phyloP scores from a whole-genome alignment of 2,113 vertebrate genomes.

The Onychostoma macrolepis region DNA sequence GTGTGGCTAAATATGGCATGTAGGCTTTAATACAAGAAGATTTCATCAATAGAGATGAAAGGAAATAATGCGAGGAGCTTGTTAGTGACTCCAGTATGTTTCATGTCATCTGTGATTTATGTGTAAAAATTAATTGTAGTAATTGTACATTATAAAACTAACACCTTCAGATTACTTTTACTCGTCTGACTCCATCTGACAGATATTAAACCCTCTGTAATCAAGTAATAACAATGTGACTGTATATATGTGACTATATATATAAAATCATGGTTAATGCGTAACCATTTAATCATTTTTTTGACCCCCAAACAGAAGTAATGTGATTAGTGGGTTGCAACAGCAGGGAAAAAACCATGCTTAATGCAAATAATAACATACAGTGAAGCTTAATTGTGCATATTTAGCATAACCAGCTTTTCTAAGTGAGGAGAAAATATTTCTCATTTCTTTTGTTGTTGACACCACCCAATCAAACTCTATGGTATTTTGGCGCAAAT shows the following conservation, averaged over 20 bases:
- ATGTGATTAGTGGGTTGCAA: background rate
- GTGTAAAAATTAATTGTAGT: too few species aligned
- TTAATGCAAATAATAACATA: background rate
- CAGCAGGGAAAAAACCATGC: background rate
- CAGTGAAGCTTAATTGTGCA: background rate
- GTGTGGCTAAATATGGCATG: background rate
- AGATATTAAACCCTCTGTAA: background rate
- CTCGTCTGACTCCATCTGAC: background rate
- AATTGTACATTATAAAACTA: background rate
- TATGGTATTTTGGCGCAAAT: background rate
- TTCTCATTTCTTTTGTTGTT: constrained; percentile 6
- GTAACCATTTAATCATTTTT: background rate
- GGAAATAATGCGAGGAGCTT: background rate
- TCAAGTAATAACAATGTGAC: background rate
- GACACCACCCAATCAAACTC: constrained; percentile 8
- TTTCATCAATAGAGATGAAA: background rate
- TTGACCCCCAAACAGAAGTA: background rate
- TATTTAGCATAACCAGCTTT: background rate
- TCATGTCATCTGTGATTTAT: background rate
- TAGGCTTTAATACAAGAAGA: background rate
- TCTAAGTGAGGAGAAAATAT: background rate
- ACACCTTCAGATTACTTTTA: background rate
- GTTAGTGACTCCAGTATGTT: background rate
- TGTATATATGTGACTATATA: background rate
- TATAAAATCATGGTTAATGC: background rate